Evolutionary conservation across 2,888 invertebrate genomes (phyloP).

Genomic region (Alsophila aescularia): DNA sequence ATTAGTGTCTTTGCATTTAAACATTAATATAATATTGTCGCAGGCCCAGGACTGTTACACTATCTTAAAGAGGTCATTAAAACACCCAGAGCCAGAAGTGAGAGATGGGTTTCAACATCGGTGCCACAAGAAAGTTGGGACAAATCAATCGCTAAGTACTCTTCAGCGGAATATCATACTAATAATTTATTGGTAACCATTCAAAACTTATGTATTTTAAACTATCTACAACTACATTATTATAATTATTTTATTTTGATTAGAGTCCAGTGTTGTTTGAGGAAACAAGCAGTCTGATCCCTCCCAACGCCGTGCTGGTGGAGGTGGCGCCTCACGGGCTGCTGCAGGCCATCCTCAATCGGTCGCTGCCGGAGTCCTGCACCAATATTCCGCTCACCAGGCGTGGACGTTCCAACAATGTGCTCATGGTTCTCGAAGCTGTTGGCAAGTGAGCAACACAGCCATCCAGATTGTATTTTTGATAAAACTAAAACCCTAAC

Average conservation of each 20-base stretch:
- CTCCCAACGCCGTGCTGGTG: constrained; percentile 89
- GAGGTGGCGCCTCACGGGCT: constrained; percentile 95
- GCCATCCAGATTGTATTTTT: neutral
- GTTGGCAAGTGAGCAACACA: constrained; percentile 64
- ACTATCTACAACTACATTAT: no score
- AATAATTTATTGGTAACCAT: constrained; percentile 87
- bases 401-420: constrained; percentile 85
- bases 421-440: constrained; percentile 81
- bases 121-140: constrained; percentile 87
- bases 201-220: neutral
- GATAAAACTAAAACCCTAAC: neutral
- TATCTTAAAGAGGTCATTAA: constrained; percentile 85
- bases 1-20: neutral
- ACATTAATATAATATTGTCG: neutral
- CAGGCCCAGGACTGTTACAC: constrained; percentile 80
- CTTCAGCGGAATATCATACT: constrained; percentile 92
- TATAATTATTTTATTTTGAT: constrained; percentile 2
- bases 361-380: constrained; percentile 86
- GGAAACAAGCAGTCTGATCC: constrained; percentile 90
- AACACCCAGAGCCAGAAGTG: constrained; percentile 85
- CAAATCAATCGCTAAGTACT: constrained; percentile 65
- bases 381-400: constrained; percentile 89
- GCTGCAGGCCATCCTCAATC: constrained; percentile 87
- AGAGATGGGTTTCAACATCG: constrained; percentile 92
- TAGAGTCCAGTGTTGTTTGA: constrained; percentile 87